A percentile compares a stretch with the other conserved stretches of the same genome.
These are phyloP conservation scores for Byasa hedistus DNA, from an alignment of 2,888 invertebrate species.

Conservation along the genomic window DNA sequence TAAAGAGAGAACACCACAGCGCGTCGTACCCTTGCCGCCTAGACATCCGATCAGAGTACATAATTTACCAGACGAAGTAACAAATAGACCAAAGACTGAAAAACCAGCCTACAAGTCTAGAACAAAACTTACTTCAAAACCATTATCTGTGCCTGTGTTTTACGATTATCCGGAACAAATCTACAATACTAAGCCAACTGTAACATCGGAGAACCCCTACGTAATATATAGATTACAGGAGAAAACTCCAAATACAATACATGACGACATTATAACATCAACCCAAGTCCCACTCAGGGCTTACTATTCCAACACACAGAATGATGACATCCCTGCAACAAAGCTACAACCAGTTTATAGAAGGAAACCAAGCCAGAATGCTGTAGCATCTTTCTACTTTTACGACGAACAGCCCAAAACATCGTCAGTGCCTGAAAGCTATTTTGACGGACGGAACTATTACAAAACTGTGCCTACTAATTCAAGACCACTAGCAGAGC, in stretches of 20 bases:
- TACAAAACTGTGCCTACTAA: constrained; percentile 63
- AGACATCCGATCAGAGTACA: constrained; percentile 70
- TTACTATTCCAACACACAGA: constrained; percentile 80
- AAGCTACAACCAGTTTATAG: constrained; percentile 75
- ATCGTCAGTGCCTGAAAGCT: constrained; percentile 78
- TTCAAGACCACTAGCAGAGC: constrained; percentile 45
- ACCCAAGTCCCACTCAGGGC: constrained; percentile 82
- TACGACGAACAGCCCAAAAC: constrained; percentile 82
- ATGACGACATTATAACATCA: constrained; percentile 72
- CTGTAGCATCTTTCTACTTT: constrained; percentile 83
- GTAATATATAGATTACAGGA: constrained; percentile 74
- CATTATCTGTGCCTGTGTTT: constrained; percentile 70
- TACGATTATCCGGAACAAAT: constrained; percentile 72
- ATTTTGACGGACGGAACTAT: constrained; percentile 70
- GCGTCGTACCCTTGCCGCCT: constrained; percentile 55
- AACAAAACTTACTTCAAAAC: constrained; percentile 74
- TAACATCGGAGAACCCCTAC: constrained; percentile 74
- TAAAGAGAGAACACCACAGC: constrained; percentile 65
- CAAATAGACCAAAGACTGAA: constrained; percentile 65
- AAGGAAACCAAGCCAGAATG: constrained; percentile 67
- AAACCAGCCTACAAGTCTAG: constrained; percentile 71
- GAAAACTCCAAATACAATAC: constrained; percentile 52
- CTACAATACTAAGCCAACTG: constrained; percentile 67
- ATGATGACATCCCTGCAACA: constrained; percentile 76
- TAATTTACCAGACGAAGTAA: constrained; percentile 63